phyloP scores from a whole-genome alignment of 2,113 vertebrate genomes.

The Apeltes quadracus region DNA sequence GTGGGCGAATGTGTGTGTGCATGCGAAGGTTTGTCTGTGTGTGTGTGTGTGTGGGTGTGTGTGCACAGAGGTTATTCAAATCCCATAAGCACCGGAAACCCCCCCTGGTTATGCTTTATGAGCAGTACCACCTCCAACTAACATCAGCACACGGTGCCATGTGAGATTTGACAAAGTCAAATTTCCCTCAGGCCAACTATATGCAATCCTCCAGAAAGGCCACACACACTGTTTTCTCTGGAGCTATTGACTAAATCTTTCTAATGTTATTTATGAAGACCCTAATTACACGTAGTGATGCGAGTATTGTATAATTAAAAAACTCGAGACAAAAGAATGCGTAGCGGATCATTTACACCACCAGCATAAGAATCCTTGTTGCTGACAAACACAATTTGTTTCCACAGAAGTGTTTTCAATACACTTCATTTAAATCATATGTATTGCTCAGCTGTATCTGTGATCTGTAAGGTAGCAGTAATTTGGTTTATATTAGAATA shows the following conservation, averaged over 20 bases:
- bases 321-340: not conserved
- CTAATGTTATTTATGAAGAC: conserved; percentile 1
- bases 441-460: not conserved
- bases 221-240: not conserved
- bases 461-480: not conserved
- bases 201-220: conserved; percentile 28
- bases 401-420: not conserved
- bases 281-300: not conserved
- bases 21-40: not conserved
- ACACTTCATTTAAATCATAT: not conserved
- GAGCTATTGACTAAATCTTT: conserved; percentile 25
- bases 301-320: not conserved
- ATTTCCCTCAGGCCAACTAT: conserved; percentile 21
- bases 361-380: not conserved
- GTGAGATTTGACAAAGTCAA: conserved; percentile 45
- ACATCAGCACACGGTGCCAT: conserved; percentile 40
- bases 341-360: not conserved
- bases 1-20: conserved; percentile 1
- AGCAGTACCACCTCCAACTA: conserved; percentile 33
- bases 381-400: not conserved
- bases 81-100: conserved; percentile 47
- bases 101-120: conserved; percentile 48
- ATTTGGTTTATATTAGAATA: not conserved
- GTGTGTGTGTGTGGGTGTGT: not conserved
- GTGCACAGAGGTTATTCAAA: conserved; percentile 40